Base-by-base conservation (phyloP, 2,888 invertebrate genomes). In the Cistogaster globosa region DNA sequence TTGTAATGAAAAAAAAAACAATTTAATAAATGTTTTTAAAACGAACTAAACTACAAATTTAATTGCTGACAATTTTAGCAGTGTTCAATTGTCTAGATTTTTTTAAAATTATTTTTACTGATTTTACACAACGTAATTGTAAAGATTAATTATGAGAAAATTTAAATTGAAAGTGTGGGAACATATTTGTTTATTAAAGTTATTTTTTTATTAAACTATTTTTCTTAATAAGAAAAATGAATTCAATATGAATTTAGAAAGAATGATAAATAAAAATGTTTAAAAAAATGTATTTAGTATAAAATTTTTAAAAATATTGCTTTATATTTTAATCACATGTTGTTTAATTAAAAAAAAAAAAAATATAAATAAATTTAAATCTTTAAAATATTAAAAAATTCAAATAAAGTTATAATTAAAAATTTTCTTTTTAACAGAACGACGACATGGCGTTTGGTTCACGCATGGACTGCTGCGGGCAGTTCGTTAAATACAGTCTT, bases 381-480 rank as follows among this genome's bases (percentile, higher is more conserved):
- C 2, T 38, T 38, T 9, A 4, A 7, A 38, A 6, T 7, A 6
- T 5, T 38, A 7, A 38, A 38, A 42, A 42, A 12, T 12, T 42
- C 12, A n/a, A 48, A 48, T 48, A 48, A n/a, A n/a, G n/a, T n/a
- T n/a, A n/a, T n/a, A n/a, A n/a, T n/a, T n/a, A n/a, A n/a, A n/a
- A n/a, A n/a, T n/a, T n/a, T n/a, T n/a, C n/a, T n/a, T n/a, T n/a
- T 48, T 48, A 48, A 12, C 7, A 82, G 82, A 82, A 79, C 89
- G 89, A 90, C 89, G 92, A 89, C 71, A 96, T 96, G 96, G 96
- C 96, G 75, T 95, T 95, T 93, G 95, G 96, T 87, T 95, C 95
- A 87, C 95, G 96, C 90, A 96, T 97, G 96, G 97, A 97, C 93
- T 96, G 97, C 91, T 97, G 97, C 92, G 97, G 97, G 87, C 95